Base-by-base conservation (phyloP, 1,140 invertebrate species). In the Oscheius sp. region DNA sequence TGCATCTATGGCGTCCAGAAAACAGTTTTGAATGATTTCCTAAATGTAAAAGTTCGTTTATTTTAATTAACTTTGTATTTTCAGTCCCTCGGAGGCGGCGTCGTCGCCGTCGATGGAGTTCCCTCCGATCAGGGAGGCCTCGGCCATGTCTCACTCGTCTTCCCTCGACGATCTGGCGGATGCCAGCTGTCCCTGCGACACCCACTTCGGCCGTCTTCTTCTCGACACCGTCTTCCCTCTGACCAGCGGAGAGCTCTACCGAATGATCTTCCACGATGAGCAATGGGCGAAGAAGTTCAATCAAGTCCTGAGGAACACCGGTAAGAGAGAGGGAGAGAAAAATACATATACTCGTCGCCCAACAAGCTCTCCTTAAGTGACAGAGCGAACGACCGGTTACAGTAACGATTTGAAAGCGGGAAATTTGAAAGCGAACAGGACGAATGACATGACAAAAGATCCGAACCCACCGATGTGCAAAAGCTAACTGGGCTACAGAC, bases 141-240 rank as follows among this genome's bases (percentile, higher is more conserved):
- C 18, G 10, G 15, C 13, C 0, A 63, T 36, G 61, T 34, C 32
- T 10, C 15, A 26, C 29, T 26, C 1, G 18, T 32, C 15, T 63
- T 63, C 36, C 7, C 26, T 36, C 10, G 65, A 68, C 3, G 26
- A 26, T 15, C 26, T 68, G 2, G 62, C 34, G 26, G 69, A 71
- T 18, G 46, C 38, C 4, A 1, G 3, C 7, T 71, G 69, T 52
- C 62, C 58, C 4, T 71, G 69, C 23, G 3, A 2, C 3, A 45
- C 63, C 4, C 69, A 71, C 59, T 31, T 32, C 20, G 69, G 69
- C 26, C 23, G 34, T 20, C 69, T 71, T 28, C 3, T 63, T 13
- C 23, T 71, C 32, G 59, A 71, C 38, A 36, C 58, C n/a, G 69
- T 42, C 26, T 36, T 64, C 0, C 35, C 58, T 23, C 38, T 71